Base-by-base conservation (phyloP, 2,888 invertebrate species). In the Phaonia tiefii region DNA sequence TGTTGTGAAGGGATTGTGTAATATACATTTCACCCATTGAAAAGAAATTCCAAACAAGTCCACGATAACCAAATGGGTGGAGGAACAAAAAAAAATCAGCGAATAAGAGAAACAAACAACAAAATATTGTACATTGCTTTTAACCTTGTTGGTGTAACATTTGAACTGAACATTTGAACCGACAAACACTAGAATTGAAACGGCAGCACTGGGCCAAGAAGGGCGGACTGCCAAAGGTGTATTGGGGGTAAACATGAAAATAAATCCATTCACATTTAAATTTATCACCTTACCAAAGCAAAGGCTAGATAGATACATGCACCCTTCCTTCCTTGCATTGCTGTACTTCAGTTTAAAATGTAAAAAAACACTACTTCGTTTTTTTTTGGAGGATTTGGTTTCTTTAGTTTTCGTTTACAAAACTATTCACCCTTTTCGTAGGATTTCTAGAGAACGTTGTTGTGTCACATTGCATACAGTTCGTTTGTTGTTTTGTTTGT, bases 261-360 rank as follows among this genome's bases (percentile, higher is more conserved):
- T 63, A 81, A 78, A 81, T 81, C 77, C 78, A 69, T 81, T 78
- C 71, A 71, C 54, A 75, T 75, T 75, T 71, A 63, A 75, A 81
- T 81, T 81, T 78, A 81, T 81, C 80, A 81, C 74, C 74, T 80
- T 74, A 42, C 74, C 37, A 77, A 54, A 71, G 77, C 58, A 77
- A 63, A 63, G 66, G 39, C 20, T 20, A 8, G 31, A 5, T 31
- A 31, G 4, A 31, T n/a, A n/a, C n/a, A n/a, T n/a, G n/a, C 31
- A 3, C 31, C 31, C 8, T 5, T 31, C 31, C 31, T 31, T 5
- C 8, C 31, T 31, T 5, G 39, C 39, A n/a, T n/a, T n/a, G n/a
- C n/a, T n/a, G n/a, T 10, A 13, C 49, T 37, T 17, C 11, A 70
- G 17, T n/a, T 26, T 26, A 15, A 4, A 56, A 70, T 25, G 66